Percentiles rank a stretch among this genome's conserved stretches.
Evolutionary conservation across 2,888 invertebrate genomes (phyloP).

Genomic region (Pristionchus mayeri): DNA sequence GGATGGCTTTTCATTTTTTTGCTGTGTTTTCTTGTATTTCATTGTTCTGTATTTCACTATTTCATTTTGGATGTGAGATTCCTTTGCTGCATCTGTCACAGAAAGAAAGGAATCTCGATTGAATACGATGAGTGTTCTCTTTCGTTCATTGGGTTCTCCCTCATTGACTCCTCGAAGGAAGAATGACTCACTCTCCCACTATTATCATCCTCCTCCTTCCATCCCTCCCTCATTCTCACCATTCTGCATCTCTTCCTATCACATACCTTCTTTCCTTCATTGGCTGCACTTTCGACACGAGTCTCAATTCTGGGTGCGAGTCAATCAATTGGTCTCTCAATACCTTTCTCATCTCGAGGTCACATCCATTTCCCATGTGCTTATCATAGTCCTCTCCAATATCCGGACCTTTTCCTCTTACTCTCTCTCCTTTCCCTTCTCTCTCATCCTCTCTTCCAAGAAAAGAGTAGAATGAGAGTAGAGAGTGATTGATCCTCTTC

Average conservation of each 20-base stretch:
- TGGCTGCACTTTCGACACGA: background rate
- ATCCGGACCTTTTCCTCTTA: conserved; percentile 5
- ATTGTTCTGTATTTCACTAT: background rate
- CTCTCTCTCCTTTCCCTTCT: background rate
- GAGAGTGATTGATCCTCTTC: background rate
- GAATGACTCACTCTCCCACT: conserved; percentile 24
- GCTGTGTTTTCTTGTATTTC: background rate
- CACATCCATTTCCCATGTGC: conserved; percentile 5
- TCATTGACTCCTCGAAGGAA: conserved; percentile 15
- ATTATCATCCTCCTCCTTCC: background rate
- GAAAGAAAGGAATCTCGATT: too few relatives aligned
- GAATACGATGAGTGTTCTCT: background rate
- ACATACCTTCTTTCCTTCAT: background rate
- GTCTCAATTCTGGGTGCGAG: too few relatives aligned
- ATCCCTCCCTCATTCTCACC: background rate
- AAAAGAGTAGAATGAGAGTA: background rate
- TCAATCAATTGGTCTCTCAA: background rate
- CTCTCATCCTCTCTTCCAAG: conserved; percentile 1
- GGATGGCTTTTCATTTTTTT: background rate
- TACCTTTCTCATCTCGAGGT: background rate
- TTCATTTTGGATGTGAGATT: background rate
- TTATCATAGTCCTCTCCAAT: conserved; percentile 26
- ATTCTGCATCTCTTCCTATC: background rate
- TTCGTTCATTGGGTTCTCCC: conserved; percentile 10
- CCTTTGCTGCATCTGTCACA: background rate